Conservation (phyloP, 2,797 vertebrate species). For the Lophius americanus region DNA sequence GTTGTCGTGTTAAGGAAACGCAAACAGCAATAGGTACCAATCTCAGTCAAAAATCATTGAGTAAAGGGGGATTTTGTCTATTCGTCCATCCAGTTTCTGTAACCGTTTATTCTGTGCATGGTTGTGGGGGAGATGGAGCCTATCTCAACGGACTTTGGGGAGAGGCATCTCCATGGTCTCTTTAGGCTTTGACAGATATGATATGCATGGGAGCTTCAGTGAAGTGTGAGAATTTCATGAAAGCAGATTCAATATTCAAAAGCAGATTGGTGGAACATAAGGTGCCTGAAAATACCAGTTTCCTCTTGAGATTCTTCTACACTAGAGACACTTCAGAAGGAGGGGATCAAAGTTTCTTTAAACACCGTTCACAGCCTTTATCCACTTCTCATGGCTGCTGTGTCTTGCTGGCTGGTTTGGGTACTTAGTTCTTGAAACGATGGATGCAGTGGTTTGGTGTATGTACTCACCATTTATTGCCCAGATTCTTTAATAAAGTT, state of each 20-base stretch:
- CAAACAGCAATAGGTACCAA: too few species aligned
- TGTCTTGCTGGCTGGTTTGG: conserved; percentile 6
- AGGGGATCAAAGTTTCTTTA: too few species aligned
- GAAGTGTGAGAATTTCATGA: conserved; percentile 4
- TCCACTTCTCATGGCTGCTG: conserved; percentile 10
- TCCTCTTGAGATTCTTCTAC: not conserved
- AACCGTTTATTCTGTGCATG: too few species aligned
- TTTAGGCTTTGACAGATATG: not conserved
- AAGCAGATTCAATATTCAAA: conserved; percentile 14
- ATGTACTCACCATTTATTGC: not conserved
- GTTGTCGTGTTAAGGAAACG: too few species aligned
- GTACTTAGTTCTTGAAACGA: conserved; percentile 8
- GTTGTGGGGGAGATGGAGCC: too few species aligned
- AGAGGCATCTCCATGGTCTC: not conserved
- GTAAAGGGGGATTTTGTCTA: too few species aligned
- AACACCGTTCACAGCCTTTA: not conserved
- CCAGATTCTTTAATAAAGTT: not conserved
- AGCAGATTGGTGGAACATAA: conserved; percentile 11
- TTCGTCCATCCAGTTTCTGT: too few species aligned
- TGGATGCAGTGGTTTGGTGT: not conserved
- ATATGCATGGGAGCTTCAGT: conserved; percentile 2
- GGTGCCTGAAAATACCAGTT: conserved; percentile 7
- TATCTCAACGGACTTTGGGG: too few species aligned
- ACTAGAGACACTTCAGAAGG: conserved; percentile 10
- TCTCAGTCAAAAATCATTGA: too few species aligned